Conservation (phyloP, 2,113 vertebrate genomes). For the Anolis sagrei region DNA sequence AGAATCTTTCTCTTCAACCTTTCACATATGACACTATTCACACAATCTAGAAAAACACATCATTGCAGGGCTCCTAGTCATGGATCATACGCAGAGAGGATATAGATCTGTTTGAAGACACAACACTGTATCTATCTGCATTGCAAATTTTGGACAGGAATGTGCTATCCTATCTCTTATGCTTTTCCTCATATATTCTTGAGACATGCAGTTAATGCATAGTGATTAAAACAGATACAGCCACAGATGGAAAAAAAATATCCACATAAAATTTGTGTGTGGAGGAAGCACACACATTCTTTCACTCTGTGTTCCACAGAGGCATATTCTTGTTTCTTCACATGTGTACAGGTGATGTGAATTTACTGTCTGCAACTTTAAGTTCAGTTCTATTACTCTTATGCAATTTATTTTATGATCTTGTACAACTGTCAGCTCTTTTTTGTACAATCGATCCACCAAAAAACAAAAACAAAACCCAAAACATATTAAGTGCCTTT, state of each 20-base stretch:
- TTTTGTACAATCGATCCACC: neutral
- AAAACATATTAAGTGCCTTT: neutral
- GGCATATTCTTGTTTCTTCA: neutral
- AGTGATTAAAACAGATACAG: neutral
- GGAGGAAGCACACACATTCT: neutral
- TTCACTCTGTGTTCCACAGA: neutral
- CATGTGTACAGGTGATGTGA: neutral
- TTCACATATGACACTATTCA: no score
- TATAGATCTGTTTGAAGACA: neutral
- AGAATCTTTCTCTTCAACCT: no score
- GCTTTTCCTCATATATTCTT: neutral
- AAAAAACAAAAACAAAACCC: no score
- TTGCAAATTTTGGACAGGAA: neutral
- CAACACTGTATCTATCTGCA: neutral
- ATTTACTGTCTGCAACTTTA: neutral
- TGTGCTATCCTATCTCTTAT: neutral
- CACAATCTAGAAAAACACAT: no score
- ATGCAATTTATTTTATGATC: neutral
- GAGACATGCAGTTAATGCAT: neutral
- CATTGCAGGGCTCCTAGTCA: no score
- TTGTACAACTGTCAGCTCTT: neutral
- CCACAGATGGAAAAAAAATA: neutral
- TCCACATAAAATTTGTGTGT: neutral
- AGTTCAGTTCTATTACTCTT: neutral
- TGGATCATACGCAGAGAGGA: neutral